These are phyloP conservation scores for Osmerus eperlanus DNA, from an alignment of 2,113 vertebrate species.

Conservation along the genomic window DNA sequence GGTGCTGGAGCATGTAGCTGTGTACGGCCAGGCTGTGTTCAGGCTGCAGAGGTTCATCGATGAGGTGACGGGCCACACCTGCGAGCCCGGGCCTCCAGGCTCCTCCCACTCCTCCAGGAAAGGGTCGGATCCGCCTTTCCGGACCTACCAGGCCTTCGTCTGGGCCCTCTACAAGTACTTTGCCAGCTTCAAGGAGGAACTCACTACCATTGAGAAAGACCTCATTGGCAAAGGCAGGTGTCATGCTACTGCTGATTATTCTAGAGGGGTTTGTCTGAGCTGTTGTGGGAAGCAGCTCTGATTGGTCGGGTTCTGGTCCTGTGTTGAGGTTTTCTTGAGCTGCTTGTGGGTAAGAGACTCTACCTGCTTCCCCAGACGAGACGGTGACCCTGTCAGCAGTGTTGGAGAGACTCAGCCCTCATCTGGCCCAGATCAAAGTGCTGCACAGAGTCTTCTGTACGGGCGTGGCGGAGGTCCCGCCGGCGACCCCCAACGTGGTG, in stretches of 20 bases:
- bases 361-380: constrained; percentile 72
- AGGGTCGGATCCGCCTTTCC: constrained; percentile 84
- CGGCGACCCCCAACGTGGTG: constrained; percentile 90
- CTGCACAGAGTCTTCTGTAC: constrained; percentile 95
- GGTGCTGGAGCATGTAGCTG: constrained; percentile 88
- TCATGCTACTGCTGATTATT: constrained; percentile 1
- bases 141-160: constrained; percentile 98
- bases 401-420: constrained; percentile 82
- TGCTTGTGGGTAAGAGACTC: background rate
- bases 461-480: constrained; percentile 92
- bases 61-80: constrained; percentile 87
- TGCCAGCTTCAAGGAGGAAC: constrained; percentile 89
- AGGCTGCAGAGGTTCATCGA: constrained; percentile 95
- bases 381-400: constrained; percentile 87
- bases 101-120: constrained; percentile 76
- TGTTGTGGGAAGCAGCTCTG: background rate
- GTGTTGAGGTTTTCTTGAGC: constrained; percentile 20
- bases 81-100: constrained; percentile 72
- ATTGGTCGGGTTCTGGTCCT: no score
- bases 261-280: background rate
- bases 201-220: constrained; percentile 85
- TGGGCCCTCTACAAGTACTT: constrained; percentile 97
- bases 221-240: constrained; percentile 81
- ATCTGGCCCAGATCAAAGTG: constrained; percentile 89
- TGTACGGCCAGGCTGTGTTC: constrained; percentile 91